phyloP scores from a whole-genome alignment of 2,113 vertebrate species.

The Euleptes europaea region DNA sequence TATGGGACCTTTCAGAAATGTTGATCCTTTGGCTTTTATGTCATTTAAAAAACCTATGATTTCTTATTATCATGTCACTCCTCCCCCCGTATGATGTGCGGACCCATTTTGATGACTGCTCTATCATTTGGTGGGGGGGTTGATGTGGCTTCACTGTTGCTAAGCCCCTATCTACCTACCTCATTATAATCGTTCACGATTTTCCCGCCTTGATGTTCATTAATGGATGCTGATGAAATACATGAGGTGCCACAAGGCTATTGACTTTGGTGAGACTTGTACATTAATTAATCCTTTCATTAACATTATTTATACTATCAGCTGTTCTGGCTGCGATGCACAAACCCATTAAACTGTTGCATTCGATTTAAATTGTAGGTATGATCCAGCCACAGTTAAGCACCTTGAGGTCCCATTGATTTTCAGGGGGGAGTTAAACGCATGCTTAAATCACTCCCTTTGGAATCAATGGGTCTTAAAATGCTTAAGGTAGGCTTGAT shows the following conservation, averaged over 20 bases:
- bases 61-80: not conserved
- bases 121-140: not conserved
- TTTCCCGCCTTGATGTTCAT: not conserved
- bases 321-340: not conserved
- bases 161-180: not conserved
- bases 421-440: not conserved
- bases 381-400: not conserved
- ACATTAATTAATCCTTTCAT: constrained; percentile 17
- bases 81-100: not conserved
- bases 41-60: not conserved
- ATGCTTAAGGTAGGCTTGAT: not conserved
- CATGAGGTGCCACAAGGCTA: not conserved
- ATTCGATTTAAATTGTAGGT: not conserved
- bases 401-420: not conserved
- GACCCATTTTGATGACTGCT: not conserved
- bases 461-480: not conserved
- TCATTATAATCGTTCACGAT: not conserved
- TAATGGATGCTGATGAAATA: not conserved
- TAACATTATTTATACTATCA: constrained; percentile 24
- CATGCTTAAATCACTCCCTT: not conserved
- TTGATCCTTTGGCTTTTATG: not conserved
- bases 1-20: constrained; percentile 6
- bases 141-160: not conserved
- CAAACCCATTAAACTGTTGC: constrained; percentile 9
- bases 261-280: constrained; percentile 18